Conservation (phyloP, 2,113 vertebrate genomes). For the Syngnathus floridae region DNA sequence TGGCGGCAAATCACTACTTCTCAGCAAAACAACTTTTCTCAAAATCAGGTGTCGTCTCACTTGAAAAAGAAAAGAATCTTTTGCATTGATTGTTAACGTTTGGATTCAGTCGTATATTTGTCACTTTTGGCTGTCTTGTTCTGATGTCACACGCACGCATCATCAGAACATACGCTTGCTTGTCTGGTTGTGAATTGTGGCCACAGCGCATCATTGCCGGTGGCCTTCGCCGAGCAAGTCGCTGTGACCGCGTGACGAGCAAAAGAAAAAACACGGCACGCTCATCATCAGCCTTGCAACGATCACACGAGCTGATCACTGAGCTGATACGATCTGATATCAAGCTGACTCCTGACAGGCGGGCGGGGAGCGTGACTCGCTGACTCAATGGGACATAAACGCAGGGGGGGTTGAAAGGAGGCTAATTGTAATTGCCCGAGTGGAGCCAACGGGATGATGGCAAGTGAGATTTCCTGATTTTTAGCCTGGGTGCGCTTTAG, state of each 20-base stretch:
- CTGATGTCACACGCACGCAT: no score
- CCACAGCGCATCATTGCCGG: not conserved
- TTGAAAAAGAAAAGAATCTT: not conserved
- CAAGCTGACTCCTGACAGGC: not conserved
- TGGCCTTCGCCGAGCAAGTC: not conserved
- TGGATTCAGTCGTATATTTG: not conserved
- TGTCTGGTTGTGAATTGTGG: not conserved
- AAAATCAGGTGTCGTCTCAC: no score
- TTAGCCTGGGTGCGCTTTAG: no score
- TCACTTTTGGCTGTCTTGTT: not conserved
- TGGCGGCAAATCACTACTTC: not conserved
- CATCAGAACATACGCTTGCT: no score
- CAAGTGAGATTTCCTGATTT: no score
- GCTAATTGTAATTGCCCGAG: conserved; percentile 52
- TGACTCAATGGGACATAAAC: conserved; percentile 43
- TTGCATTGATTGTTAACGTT: not conserved
- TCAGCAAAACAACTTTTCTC: no score
- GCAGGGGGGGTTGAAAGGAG: conserved; percentile 44
- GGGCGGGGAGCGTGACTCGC: not conserved
- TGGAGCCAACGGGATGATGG: not conserved
- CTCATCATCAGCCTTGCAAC: not conserved
- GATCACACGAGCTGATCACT: not conserved
- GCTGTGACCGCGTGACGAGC: not conserved
- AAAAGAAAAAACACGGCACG: not conserved
- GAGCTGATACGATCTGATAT: not conserved